These are phyloP conservation scores for Lithophane socia DNA, from an alignment of 2,888 invertebrate genomes.

Conservation along the genomic window DNA sequence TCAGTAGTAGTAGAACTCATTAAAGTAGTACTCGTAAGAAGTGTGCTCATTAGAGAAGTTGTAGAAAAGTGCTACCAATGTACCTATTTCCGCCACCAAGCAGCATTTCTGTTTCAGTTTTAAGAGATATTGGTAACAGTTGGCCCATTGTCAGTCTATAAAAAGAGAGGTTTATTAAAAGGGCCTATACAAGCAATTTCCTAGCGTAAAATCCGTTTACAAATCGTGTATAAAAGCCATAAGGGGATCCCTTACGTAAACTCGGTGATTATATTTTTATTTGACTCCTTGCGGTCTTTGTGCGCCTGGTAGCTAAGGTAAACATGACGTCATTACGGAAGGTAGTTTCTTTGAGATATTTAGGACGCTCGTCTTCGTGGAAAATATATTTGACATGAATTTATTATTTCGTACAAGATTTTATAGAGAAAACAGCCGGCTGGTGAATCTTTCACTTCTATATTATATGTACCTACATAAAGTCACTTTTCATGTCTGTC, in stretches of 20 bases:
- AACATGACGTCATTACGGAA: slow-evolving; percentile 48
- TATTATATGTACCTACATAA: no score
- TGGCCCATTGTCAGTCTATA: slow-evolving; percentile 20
- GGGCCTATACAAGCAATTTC: slow-evolving; percentile 38
- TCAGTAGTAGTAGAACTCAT: slow-evolving; percentile 27
- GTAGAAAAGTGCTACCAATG: not conserved
- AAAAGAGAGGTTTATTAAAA: slow-evolving; percentile 31
- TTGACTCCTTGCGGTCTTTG: slow-evolving; percentile 52
- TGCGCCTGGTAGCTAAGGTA: slow-evolving; percentile 35
- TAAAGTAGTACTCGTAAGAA: slow-evolving; percentile 23
- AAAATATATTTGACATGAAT: slow-evolving; percentile 41
- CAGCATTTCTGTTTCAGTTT: not conserved
- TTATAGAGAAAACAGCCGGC: not conserved
- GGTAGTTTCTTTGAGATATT: slow-evolving; percentile 49
- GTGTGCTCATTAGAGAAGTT: slow-evolving; percentile 32
- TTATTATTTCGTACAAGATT: slow-evolving; percentile 32
- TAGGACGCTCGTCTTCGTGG: slow-evolving; percentile 25
- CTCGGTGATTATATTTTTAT: slow-evolving; percentile 55
- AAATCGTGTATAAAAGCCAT: slow-evolving; percentile 35
- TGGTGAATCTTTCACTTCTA: not conserved
- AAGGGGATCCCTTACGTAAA: slow-evolving; percentile 53
- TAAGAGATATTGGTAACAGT: not conserved
- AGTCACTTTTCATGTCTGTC: no score
- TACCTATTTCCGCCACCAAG: not conserved
- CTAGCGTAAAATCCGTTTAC: slow-evolving; percentile 31